Base-by-base conservation (phyloP, 2,888 invertebrate genomes). In the Dione vanillae region DNA sequence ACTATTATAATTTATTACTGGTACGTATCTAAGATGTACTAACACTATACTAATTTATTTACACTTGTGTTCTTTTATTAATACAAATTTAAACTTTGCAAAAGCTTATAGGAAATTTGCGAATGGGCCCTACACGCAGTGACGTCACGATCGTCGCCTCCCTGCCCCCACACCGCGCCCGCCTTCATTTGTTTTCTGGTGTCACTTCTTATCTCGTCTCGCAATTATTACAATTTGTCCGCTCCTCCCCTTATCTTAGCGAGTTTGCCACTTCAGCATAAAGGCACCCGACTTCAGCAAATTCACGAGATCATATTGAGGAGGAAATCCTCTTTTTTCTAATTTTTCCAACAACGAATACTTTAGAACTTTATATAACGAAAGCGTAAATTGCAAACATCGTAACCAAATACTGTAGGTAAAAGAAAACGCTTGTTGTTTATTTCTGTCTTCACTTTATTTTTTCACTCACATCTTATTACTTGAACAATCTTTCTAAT, bases 201-300 rank as follows among this genome's bases (percentile, higher is more conserved):
- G 92, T 92, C 92, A 92, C 85, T 92, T 87, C 92, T 93, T 93
- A 92, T 93, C 93, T 91, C 91, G 89, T 89, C 88, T 86, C 89
- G 89, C 92, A 93, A 93, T 92, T 92, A 93, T 93, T 91, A 93
- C 92, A 92, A 92, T 93, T 92, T 93, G 92, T 92, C 92, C 88
- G 91, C 89, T 89, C 91, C 90, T 90, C 90, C 91, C 91, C 90
- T 93, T 92, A 93, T 93, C 92, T 92, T 85, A 86, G 86, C 82
- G 85, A 89, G 84, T 89, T 89, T 83, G n/a, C n/a, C 85, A 85
- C 89, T 90, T 90, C 90, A 89, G 91, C 91, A 90, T 89, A 91
- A 91, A 92, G 85, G 82, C 89, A 84, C 81, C 80, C 83, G 85
- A 88, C 84, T 91, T 91, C 91, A 91, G 90, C 92, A 90, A 89